A percentile compares a stretch with the other conserved stretches of the same genome.
phyloP scores from a whole-genome alignment of 2,113 vertebrate genomes.

The Hemichromis elongatus region DNA sequence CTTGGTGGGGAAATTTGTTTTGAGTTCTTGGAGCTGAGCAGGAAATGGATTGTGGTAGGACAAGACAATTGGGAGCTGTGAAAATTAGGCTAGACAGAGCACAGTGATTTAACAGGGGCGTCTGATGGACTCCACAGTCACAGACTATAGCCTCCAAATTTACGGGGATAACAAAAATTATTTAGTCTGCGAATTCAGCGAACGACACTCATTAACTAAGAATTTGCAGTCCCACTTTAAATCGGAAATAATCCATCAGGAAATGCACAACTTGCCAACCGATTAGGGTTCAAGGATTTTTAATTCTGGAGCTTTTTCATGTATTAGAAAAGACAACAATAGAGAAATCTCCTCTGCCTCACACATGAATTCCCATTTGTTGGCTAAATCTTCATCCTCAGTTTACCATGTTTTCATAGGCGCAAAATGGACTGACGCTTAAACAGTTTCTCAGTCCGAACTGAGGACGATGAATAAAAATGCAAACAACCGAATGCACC shows the following conservation, averaged over 20 bases:
- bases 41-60: slow-evolving; percentile 17
- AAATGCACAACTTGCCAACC: slow-evolving; percentile 30
- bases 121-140: slow-evolving; percentile 6
- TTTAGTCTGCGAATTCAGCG: slow-evolving; percentile 10
- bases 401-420: slow-evolving; percentile 42
- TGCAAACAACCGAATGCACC: not conserved
- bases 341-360: slow-evolving; percentile 39
- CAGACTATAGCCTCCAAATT: slow-evolving; percentile 7
- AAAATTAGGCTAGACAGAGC: slow-evolving; percentile 24
- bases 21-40: slow-evolving; percentile 14
- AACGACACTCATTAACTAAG: slow-evolving; percentile 20
- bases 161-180: not conserved
- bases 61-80: slow-evolving; percentile 11
- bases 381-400: slow-evolving; percentile 35
- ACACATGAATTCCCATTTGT: slow-evolving; percentile 23
- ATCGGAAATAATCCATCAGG: slow-evolving; percentile 33
- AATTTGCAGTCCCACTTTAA: slow-evolving; percentile 24
- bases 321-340: slow-evolving; percentile 40
- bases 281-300: slow-evolving; percentile 37
- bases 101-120: not conserved
- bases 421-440: slow-evolving; percentile 22
- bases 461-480: not conserved
- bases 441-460: slow-evolving; percentile 16
- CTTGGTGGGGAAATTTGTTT: slow-evolving; percentile 30
- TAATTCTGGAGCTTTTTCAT: slow-evolving; percentile 22